phyloP scores from a whole-genome alignment of 2,888 invertebrate species.

The Diarsia mendica region DNA sequence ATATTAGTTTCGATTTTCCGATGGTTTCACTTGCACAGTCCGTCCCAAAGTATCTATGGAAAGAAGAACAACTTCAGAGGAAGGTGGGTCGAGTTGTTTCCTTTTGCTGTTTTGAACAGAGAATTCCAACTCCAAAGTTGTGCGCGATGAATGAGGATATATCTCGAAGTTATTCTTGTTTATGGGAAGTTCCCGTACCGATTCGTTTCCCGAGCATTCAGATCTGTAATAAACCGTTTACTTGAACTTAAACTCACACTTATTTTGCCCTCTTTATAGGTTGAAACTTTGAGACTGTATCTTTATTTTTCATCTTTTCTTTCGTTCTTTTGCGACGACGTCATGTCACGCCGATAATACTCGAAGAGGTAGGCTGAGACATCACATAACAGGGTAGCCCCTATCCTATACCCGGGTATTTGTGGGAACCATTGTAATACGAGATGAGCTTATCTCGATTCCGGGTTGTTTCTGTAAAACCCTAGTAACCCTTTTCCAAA shows the following conservation, averaged over 20 bases:
- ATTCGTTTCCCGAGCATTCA: conserved; percentile 40
- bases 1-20: conserved; percentile 16
- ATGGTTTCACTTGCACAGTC: conserved; percentile 17
- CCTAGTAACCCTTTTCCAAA: conserved; percentile 27
- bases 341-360: conserved; percentile 13
- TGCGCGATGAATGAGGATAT: conserved; percentile 35
- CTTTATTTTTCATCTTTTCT: conserved; percentile 18
- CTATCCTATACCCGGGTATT: conserved; percentile 7
- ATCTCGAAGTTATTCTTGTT: conserved; percentile 47
- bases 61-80: conserved; percentile 29
- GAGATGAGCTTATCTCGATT: conserved; percentile 27
- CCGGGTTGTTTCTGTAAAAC: conserved; percentile 12
- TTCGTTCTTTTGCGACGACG: not conserved
- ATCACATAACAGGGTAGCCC: conserved; percentile 8
- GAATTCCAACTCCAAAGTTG: conserved; percentile 37
- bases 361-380: conserved; percentile 1
- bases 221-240: conserved; percentile 49
- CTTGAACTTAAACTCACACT: conserved; percentile 40
- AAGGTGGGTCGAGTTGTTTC: conserved; percentile 30
- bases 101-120: conserved; percentile 34
- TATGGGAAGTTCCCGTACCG: conserved; percentile 35
- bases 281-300: conserved; percentile 24
- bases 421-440: conserved; percentile 1
- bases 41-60: conserved; percentile 19
- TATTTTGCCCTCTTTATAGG: conserved; percentile 20